Base-by-base conservation (phyloP, 2,888 invertebrate species). In the Troides oblongomaculatus region DNA sequence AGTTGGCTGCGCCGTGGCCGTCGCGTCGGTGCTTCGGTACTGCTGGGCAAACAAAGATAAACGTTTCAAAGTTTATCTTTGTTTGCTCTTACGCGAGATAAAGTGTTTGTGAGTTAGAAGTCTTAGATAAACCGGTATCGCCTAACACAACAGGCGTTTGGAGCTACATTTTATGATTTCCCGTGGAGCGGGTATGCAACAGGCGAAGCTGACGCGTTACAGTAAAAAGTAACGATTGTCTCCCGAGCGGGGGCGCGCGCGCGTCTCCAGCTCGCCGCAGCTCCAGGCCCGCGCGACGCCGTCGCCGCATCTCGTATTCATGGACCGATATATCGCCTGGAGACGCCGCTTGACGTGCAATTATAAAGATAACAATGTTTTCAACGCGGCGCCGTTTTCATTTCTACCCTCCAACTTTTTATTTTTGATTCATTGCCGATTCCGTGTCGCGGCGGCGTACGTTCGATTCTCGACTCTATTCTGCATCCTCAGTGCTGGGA, bases 351-450 rank as follows among this genome's bases (percentile, higher is more conserved):
- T 92, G 92, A 92, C 92, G 89, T 92, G 90, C 92, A 92, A 92
- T 92, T 92, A 92, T 89, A 92, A 90, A 91, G 91, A 92, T 92
- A 92, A 92, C 92, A 92, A 92, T 89, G 87, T 89, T 91, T 90
- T 90, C 91, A 89, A 87, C 89, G 89, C 87, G 84, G 79, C 84
- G 78, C 82, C 86, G 84, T 84, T 91, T 90, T 91, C 92, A 91
- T 90, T 90, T 90, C 88, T 89, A 61, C 59, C 64, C 66, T 21
- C 53, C 18, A 39, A 39, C 39, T 39, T 39, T 39, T 39, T 53
- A n/a, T 79, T 81, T 83, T 86, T 92, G 92, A 92, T 92, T 91
- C 92, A 92, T 89, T 86, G 84, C 87, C 82, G 30, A 84, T 83
- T 84, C 71, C 70, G 70, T 72, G 74, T 62, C 74, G 71, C 73